Percentiles rank a stretch among this genome's conserved stretches.
Evolutionary conservation across 1,140 invertebrate genomes (phyloP).

Genomic region (Acromyrmex charruanus): DNA sequence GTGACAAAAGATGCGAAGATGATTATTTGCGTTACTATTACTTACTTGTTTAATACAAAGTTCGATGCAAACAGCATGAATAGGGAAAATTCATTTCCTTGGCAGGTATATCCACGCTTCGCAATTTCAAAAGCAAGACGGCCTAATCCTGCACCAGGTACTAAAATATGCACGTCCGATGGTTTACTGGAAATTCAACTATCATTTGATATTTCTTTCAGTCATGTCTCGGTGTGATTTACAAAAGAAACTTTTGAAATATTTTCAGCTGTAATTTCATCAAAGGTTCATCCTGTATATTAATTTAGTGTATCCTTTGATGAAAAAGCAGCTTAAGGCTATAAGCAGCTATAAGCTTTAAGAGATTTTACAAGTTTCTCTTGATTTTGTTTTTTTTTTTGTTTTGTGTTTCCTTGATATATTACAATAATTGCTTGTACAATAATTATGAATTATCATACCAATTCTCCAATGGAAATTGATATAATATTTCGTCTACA

Average conservation of each 20-base stretch:
- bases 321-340: background rate
- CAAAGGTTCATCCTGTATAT: background rate
- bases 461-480: slow-evolving; percentile 90
- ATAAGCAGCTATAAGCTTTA: background rate
- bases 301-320: too few species aligned
- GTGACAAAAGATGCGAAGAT: background rate
- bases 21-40: background rate
- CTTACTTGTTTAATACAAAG: slow-evolving; percentile 96
- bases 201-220: slow-evolving; percentile 78
- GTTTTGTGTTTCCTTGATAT: background rate
- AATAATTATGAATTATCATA: slow-evolving; percentile 73
- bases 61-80: slow-evolving; percentile 99
- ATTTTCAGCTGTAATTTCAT: slow-evolving; percentile 6
- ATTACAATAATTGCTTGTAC: background rate
- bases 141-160: slow-evolving; percentile 98
- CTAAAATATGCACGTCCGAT: slow-evolving; percentile 91
- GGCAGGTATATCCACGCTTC: slow-evolving; percentile 94
- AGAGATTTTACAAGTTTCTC: slow-evolving; percentile 27
- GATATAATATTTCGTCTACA: slow-evolving; percentile 92
- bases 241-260: slow-evolving; percentile 13
- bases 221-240: slow-evolving; percentile 47
- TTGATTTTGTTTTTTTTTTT: slow-evolving; percentile 9
- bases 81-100: slow-evolving; percentile 99
- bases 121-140: slow-evolving; percentile 98
- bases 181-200: slow-evolving; percentile 82